A percentile compares a stretch with the other conserved stretches of the same genome.
Evolutionary conservation across 1,140 invertebrate genomes (phyloP).

Genomic region (Coptotermes formosanus): DNA sequence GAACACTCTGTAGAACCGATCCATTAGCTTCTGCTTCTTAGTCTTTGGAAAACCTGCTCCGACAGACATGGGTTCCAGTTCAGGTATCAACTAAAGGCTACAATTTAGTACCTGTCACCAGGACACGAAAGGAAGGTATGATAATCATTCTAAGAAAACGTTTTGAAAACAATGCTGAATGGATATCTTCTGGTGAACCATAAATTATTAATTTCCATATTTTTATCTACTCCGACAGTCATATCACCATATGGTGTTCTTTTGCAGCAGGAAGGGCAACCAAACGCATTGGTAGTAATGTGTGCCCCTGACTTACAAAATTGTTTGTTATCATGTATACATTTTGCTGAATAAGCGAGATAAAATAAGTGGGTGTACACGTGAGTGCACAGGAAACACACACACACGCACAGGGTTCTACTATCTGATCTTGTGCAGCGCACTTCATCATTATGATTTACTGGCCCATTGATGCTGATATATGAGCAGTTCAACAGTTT

Average conservation of each 20-base stretch:
- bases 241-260: slow-evolving; percentile 1
- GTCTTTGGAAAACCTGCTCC: background rate
- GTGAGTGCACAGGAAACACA: background rate
- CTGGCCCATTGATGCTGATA: background rate
- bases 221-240: background rate
- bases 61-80: background rate
- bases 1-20: too few relatives aligned
- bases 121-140: background rate
- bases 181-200: background rate
- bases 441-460: slow-evolving; percentile 17
- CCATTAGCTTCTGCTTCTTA: too few relatives aligned
- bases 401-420: background rate
- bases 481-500: background rate
- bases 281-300: background rate
- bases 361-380: too few relatives aligned
- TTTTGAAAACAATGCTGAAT: background rate
- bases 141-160: slow-evolving; percentile 6
- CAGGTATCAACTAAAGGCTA: background rate
- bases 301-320: background rate
- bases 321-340: background rate
- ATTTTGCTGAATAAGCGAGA: too few relatives aligned
- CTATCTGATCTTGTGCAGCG: background rate
- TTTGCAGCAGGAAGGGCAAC: background rate
- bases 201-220: slow-evolving; percentile 18
- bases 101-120: background rate